Conservation (phyloP, 2,113 vertebrate species). For the Muscicapa adusta region DNA sequence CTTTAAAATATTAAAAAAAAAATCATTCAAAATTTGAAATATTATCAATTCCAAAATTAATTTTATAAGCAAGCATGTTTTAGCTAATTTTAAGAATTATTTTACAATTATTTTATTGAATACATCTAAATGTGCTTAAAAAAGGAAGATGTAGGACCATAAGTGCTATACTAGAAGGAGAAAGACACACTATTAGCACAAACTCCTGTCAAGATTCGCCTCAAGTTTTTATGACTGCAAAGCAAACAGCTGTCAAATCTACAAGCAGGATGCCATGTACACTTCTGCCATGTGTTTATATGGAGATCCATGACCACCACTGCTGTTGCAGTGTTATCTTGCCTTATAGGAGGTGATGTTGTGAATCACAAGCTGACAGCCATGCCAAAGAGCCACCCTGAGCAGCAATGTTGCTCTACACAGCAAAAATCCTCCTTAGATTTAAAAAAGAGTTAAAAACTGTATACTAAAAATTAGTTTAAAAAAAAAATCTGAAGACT, state of each 20-base stretch:
- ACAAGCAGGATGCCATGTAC: background rate
- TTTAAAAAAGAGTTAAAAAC: background rate
- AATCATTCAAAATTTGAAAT: background rate
- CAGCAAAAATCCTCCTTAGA: background rate
- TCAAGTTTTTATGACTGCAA: background rate
- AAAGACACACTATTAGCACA: background rate
- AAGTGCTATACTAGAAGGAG: background rate
- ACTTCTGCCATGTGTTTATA: background rate
- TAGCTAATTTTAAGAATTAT: too few species aligned
- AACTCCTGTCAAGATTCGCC: background rate
- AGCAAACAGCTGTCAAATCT: background rate
- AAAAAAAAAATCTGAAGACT: background rate
- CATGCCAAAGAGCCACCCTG: background rate
- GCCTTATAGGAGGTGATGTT: background rate
- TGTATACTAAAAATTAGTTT: background rate
- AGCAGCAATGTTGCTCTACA: background rate
- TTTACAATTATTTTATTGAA: background rate
- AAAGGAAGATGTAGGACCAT: background rate
- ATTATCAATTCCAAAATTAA: background rate
- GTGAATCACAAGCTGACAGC: background rate
- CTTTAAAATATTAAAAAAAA: background rate
- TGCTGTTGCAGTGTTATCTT: background rate
- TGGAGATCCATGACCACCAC: background rate
- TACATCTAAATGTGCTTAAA: background rate
- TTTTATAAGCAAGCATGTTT: background rate